Evolutionary conservation across 2,113 vertebrate genomes (phyloP).

Genomic region (Tragulus kanchil): DNA sequence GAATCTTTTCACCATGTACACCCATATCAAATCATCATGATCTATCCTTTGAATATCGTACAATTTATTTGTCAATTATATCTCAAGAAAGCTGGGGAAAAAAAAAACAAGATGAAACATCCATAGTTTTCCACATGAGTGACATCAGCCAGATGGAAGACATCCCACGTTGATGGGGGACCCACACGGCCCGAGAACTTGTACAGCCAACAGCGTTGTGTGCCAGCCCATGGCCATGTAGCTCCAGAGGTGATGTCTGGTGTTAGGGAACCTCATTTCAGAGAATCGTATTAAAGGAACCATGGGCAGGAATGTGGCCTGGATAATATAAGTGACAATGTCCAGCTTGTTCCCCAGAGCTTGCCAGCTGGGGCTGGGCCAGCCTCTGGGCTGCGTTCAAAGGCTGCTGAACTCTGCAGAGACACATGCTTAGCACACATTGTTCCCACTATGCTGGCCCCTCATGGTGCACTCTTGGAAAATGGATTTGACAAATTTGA

Average conservation of each 20-base stretch:
- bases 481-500: not conserved
- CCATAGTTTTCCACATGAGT: not conserved
- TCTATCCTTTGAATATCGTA: not conserved
- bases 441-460: not conserved
- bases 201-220: not conserved
- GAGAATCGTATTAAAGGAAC: constrained; percentile 3
- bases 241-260: not conserved
- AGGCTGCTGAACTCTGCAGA: not conserved
- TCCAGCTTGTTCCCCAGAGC: not conserved
- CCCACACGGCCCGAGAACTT: not conserved
- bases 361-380: constrained; percentile 28
- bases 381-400: not conserved
- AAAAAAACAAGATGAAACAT: not conserved
- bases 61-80: not conserved
- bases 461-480: not conserved
- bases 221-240: not conserved
- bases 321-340: not conserved
- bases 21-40: not conserved
- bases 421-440: not conserved
- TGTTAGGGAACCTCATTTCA: not conserved
- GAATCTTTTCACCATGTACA: not conserved
- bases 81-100: not conserved
- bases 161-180: not conserved
- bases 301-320: not conserved
- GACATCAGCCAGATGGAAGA: not conserved